These are phyloP conservation scores for Noctilio leporinus DNA, from an alignment of 2,113 vertebrate genomes.

Conservation along the genomic window DNA sequence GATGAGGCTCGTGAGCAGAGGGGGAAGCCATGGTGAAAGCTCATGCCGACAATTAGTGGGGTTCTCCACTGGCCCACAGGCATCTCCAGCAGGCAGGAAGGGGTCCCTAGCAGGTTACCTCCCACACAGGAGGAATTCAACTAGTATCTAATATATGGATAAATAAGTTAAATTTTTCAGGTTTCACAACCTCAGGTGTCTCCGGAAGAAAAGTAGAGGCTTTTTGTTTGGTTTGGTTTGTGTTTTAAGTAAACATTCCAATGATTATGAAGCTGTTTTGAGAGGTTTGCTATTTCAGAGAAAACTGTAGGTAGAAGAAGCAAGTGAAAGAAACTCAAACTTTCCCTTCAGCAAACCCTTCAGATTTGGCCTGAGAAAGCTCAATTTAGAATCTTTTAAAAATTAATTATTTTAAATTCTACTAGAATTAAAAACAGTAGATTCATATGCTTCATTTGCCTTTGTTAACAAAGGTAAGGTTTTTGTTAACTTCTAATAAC, in stretches of 20 bases:
- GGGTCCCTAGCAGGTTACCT: neutral
- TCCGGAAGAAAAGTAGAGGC: neutral
- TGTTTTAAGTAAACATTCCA: neutral
- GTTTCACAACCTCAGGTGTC: neutral
- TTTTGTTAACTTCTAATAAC: neutral
- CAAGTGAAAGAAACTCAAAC: neutral
- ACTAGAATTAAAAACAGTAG: neutral
- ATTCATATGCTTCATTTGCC: neutral
- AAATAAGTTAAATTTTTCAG: neutral
- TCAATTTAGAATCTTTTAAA: neutral
- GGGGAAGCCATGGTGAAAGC: neutral
- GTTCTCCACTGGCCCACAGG: no score
- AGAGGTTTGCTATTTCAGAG: neutral
- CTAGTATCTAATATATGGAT: neutral
- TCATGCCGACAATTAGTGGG: neutral
- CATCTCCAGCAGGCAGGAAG: neutral
- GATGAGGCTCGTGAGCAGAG: neutral
- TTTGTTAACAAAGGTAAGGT: neutral
- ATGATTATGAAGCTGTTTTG: neutral
- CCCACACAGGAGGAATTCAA: neutral
- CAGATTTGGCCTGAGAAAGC: neutral
- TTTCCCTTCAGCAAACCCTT: neutral
- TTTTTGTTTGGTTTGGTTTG: neutral
- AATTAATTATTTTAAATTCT: neutral
- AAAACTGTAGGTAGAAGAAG: neutral